A percentile compares a stretch with the other conserved stretches of the same genome.
phyloP scores from a whole-genome alignment of 2,113 vertebrate species.

The Fulica atra region DNA sequence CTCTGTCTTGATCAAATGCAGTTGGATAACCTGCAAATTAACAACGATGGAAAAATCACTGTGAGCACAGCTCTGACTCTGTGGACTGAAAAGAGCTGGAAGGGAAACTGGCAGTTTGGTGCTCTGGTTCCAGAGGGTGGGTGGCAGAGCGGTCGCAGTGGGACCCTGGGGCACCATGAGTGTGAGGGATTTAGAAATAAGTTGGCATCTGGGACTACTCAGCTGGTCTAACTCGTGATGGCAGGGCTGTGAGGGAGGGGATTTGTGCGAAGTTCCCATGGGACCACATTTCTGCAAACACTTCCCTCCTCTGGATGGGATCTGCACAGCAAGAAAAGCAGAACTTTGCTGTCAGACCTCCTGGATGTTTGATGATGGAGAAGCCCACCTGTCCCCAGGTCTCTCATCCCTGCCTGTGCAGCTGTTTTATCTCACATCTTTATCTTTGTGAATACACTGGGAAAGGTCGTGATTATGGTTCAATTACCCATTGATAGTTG shows the following conservation, averaged over 20 bases:
- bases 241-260: background rate
- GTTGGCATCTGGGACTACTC: background rate
- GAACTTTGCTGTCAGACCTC: background rate
- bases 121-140: background rate
- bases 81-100: background rate
- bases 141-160: accelerated
- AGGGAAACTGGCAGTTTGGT: background rate
- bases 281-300: background rate
- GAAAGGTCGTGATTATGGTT: background rate
- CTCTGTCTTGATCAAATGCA: constrained; percentile 41
- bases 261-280: background rate
- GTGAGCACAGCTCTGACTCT: background rate
- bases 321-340: background rate
- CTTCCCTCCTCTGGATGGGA: background rate
- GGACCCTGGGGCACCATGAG: background rate
- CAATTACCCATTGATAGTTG: background rate
- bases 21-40: constrained; percentile 52
- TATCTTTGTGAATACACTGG: background rate
- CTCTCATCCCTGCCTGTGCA: background rate
- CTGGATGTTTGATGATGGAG: background rate
- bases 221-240: background rate
- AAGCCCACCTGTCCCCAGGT: background rate
- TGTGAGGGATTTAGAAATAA: background rate
- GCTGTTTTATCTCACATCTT: background rate
- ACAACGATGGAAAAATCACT: constrained; percentile 1